A percentile compares a stretch with the other conserved stretches of the same genome.
These are phyloP conservation scores for Oedothorax gibbosus DNA, from an alignment of 1,140 invertebrate species.

Conservation along the genomic window DNA sequence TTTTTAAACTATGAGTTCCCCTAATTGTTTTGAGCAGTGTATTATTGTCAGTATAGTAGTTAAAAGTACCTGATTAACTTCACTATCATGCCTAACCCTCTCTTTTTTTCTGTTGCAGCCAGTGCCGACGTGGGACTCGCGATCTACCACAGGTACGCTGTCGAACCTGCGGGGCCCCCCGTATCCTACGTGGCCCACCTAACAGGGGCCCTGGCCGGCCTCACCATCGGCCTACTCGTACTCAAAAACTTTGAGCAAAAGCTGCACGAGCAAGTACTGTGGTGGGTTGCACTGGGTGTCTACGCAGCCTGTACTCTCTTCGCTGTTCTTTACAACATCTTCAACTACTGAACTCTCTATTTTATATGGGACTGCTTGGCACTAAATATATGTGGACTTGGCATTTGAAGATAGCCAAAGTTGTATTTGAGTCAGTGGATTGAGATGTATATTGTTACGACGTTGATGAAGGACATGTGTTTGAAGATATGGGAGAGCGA, in stretches of 20 bases:
- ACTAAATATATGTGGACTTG: too few species aligned
- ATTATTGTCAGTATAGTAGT: too few species aligned
- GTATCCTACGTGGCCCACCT: constrained; percentile 91
- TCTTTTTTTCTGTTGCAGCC: constrained; percentile 76
- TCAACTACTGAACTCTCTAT: constrained; percentile 70
- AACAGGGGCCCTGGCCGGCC: constrained; percentile 86
- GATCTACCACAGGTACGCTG: constrained; percentile 81
- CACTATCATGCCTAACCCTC: neutral
- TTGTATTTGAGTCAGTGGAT: too few species aligned
- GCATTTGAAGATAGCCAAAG: too few species aligned
- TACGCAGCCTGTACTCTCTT: constrained; percentile 77
- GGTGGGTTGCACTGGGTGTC: constrained; percentile 81
- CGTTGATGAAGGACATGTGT: too few species aligned
- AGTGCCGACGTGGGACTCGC: constrained; percentile 83
- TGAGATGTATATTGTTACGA: too few species aligned
- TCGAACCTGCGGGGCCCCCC: constrained; percentile 64
- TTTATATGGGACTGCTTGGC: too few species aligned
- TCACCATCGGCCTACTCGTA: constrained; percentile 92
- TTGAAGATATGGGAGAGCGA: too few species aligned
- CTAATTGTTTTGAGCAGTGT: too few species aligned
- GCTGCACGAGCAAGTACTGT: constrained; percentile 83
- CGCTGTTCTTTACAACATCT: constrained; percentile 82
- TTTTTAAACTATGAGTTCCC: too few species aligned
- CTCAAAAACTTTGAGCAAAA: constrained; percentile 89
- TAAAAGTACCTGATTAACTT: too few species aligned